Base-by-base conservation (phyloP, 2,888 invertebrate genomes). In the Nudaria mundana region DNA sequence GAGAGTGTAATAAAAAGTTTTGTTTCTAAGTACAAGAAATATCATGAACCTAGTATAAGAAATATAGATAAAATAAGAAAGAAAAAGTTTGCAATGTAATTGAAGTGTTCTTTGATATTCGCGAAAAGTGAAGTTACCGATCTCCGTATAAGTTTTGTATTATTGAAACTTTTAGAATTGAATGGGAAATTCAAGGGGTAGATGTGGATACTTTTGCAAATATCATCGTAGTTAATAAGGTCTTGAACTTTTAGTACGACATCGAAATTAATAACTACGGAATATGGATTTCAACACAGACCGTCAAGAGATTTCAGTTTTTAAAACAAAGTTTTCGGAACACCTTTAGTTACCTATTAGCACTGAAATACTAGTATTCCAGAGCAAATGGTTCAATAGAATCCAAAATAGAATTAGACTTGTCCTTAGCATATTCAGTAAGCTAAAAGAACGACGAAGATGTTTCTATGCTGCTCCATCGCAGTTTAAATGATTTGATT, bases 301-400 rank as follows among this genome's bases (percentile, higher is more conserved):
- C 66, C 70, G 72, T 79, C 76, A 76, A 80, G 79, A 81, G 70
- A 67, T 81, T 69, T 66, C 62, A 72, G 69, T 72, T 63, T 67
- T 54, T 30, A 49, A 70, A 73, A 70, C 72, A 49, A 48, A 50
- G 33, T 37, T 26, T 31, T 42, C 59, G 43, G 43, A 11, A 10
- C 23, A 23, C 29, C 13, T 12, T 6, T 28, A 39, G 32, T 33
- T 39, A 44, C 47, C 5, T 12, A 40, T 32, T 15, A 8, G 13
- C 43, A 24, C 33, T 28, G 30, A 55, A 50, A 49, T 47, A 60
- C 44, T 48, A 39, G 47, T 43, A 42, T n/a, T n/a, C n/a, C n/a
- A n/a, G n/a, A n/a, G n/a, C n/a, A n/a, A n/a, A n/a, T n/a, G n/a
- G n/a, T n/a, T n/a, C n/a, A n/a, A n/a, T n/a, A n/a, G n/a, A n/a